A percentile compares a stretch with the other conserved stretches of the same genome.
Conservation (phyloP, 1,140 invertebrate genomes). For the Phymorhynchus buccinoides region DNA sequence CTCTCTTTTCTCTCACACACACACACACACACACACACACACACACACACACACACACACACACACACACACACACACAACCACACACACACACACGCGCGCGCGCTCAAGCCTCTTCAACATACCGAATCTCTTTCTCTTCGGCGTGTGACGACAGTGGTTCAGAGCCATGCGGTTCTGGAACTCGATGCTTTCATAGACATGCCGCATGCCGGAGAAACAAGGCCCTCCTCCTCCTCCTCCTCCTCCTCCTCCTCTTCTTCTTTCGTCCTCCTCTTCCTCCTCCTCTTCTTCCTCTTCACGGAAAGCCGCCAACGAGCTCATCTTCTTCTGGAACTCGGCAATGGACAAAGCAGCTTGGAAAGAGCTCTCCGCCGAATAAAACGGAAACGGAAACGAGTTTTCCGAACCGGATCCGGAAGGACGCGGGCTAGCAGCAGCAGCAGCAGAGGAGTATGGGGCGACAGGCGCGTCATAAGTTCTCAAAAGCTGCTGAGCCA, state of each 20-base stretch:
- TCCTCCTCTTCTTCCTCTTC: neutral
- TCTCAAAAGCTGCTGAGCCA: neutral
- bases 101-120: neutral
- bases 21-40: too few relatives aligned
- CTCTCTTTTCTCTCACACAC: too few relatives aligned
- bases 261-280: neutral
- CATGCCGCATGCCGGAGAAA: neutral
- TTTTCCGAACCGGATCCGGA: neutral
- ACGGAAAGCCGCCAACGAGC: neutral
- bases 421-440: constrained; percentile 9
- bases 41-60: neutral
- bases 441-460: constrained; percentile 7
- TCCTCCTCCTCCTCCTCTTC: neutral
- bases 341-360: neutral
- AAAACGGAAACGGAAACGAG: neutral
- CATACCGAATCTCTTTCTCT: constrained; percentile 8
- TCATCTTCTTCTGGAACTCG: neutral
- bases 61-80: neutral
- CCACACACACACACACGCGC: too few relatives aligned
- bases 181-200: neutral
- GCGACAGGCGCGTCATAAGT: neutral
- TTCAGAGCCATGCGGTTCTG: neutral
- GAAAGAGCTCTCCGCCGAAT: neutral
- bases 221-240: neutral
- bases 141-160: neutral